These are phyloP conservation scores for Lasioglossum marginatum DNA, from an alignment of 2,888 invertebrate species.

Conservation along the genomic window DNA sequence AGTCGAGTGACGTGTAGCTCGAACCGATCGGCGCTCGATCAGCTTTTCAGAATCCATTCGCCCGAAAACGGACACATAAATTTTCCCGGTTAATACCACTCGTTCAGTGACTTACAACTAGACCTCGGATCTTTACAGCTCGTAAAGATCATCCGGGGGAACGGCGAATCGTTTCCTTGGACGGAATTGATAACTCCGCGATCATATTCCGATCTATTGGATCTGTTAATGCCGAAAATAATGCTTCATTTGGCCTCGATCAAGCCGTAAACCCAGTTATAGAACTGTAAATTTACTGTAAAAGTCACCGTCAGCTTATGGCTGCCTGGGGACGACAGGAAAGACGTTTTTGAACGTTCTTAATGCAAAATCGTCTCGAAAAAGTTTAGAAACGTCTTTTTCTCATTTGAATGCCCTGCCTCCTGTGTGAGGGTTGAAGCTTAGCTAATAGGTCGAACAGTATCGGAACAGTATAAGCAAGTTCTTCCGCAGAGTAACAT, in stretches of 20 bases:
- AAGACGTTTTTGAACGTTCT: background rate
- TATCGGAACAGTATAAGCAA: background rate
- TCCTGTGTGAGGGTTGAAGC: too few relatives aligned
- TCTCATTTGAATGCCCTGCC: too few relatives aligned
- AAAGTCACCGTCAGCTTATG: background rate
- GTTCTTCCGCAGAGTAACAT: background rate
- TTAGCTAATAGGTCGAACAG: too few relatives aligned
- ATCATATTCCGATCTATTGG: background rate
- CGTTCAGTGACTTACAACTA: background rate
- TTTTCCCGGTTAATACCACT: background rate
- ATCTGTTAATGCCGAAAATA: background rate
- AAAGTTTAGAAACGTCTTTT: too few relatives aligned
- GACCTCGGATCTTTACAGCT: background rate
- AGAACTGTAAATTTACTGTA: background rate
- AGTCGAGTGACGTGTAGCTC: background rate
- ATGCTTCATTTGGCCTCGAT: background rate
- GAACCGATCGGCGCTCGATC: background rate
- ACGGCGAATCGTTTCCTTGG: background rate
- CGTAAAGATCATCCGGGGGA: background rate
- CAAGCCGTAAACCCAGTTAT: background rate
- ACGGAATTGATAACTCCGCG: background rate
- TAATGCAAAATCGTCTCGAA: too few relatives aligned
- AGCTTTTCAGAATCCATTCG: background rate
- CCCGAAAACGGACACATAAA: background rate
- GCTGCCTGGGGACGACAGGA: background rate